A percentile compares a stretch with the other conserved stretches of the same genome.
Evolutionary conservation across 2,113 vertebrate genomes (phyloP).

Genomic region (Mesocricetus auratus): DNA sequence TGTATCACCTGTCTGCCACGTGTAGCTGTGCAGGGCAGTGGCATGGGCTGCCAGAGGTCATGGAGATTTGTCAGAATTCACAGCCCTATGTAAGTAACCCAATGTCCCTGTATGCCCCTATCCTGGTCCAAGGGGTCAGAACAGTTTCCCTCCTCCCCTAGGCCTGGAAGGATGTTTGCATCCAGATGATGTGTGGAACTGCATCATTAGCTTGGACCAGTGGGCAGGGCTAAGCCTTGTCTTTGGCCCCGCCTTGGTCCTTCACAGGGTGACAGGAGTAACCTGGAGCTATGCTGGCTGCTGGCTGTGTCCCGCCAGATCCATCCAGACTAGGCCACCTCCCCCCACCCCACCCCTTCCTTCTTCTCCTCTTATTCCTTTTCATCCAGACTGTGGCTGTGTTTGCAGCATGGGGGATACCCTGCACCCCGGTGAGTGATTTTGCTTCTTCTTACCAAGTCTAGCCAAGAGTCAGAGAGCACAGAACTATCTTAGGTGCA

Average conservation of each 20-base stretch:
- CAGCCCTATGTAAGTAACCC: neutral
- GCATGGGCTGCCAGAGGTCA: neutral
- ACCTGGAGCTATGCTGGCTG: constrained; percentile 51
- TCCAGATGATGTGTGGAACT: neutral
- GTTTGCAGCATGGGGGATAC: constrained; percentile 74
- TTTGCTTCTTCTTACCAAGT: constrained; percentile 50
- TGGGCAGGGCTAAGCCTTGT: constrained; percentile 27
- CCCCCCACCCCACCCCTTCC: constrained; percentile 46
- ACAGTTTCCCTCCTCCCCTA: neutral
- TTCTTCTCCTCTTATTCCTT: constrained; percentile 47
- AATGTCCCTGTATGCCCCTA: neutral
- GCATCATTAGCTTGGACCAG: constrained; percentile 59
- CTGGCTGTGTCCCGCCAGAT: constrained; percentile 58
- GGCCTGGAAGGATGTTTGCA: neutral
- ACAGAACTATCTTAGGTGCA: constrained; percentile 15
- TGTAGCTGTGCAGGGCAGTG: neutral
- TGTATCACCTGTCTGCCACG: neutral
- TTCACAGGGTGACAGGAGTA: constrained; percentile 47
- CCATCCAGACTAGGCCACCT: constrained; percentile 37
- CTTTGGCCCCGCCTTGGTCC: constrained; percentile 55
- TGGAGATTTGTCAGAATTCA: constrained; percentile 9
- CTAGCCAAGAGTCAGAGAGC: constrained; percentile 26
- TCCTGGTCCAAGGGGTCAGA: constrained; percentile 35
- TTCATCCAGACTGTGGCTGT: constrained; percentile 58
- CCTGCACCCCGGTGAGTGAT: constrained; percentile 73